Conservation (phyloP, 2,797 vertebrate species). For the Labroides dimidiatus region DNA sequence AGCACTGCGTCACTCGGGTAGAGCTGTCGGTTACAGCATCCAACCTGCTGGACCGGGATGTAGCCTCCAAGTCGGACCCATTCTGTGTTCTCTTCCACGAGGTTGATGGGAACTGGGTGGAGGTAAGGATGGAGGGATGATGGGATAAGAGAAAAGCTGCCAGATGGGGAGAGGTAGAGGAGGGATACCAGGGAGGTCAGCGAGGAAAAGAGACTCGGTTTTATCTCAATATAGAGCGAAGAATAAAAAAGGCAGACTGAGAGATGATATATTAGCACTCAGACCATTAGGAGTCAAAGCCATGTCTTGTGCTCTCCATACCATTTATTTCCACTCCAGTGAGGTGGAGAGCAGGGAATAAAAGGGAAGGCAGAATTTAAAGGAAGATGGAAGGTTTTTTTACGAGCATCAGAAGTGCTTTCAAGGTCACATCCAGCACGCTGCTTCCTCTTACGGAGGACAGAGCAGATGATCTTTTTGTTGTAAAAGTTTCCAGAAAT, state of each 20-base stretch:
- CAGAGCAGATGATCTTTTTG: conserved; percentile 18
- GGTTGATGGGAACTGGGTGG: conserved; percentile 92
- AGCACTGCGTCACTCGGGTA: conserved; percentile 93
- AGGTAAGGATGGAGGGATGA: conserved; percentile 79
- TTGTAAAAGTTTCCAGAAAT: conserved; percentile 23
- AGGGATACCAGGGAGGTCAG: neutral
- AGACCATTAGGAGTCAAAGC: conserved; percentile 18
- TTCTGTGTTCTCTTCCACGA: conserved; percentile 98
- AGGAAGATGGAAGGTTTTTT: conserved; percentile 5
- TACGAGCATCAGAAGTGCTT: conserved; percentile 28
- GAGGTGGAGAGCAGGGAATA: conserved; percentile 16
- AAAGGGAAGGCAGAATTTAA: conserved; percentile 35
- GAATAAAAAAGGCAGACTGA: conserved; percentile 18
- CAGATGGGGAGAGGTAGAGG: neutral
- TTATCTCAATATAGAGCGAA: neutral
- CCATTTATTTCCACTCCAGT: conserved; percentile 15
- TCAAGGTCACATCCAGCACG: conserved; percentile 29
- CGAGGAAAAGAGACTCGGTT: neutral
- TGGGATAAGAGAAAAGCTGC: neutral
- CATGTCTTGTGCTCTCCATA: conserved; percentile 1
- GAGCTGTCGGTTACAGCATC: conserved; percentile 92
- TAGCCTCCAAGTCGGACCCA: conserved; percentile 97
- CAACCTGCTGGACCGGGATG: conserved; percentile 94
- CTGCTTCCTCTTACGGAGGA: conserved; percentile 4
- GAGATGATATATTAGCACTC: conserved; percentile 4